Percentiles rank a stretch among this genome's conserved stretches.
Evolutionary conservation across 2,888 invertebrate species (phyloP).

Genomic region (Scaptomyza tumidula): DNA sequence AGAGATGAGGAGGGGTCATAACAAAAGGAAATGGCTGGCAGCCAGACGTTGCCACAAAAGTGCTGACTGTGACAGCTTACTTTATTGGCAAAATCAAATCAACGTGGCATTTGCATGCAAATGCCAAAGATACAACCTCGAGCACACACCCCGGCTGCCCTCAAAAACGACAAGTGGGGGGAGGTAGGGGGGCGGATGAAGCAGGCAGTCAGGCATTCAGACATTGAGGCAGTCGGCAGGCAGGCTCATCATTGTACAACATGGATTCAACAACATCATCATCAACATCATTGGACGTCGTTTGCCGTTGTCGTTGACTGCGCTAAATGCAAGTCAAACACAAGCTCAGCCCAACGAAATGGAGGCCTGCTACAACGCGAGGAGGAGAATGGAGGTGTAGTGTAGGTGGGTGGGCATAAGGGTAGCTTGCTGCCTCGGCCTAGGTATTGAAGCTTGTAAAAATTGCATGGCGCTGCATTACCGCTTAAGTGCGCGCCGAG

Average conservation of each 20-base stretch:
- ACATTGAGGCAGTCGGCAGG: conserved; percentile 1
- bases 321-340: conserved; percentile 77
- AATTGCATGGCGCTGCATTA: conserved; percentile 79
- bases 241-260: conserved; percentile 15
- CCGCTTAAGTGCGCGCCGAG: conserved; percentile 64
- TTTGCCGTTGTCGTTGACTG: conserved; percentile 51
- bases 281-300: conserved; percentile 32
- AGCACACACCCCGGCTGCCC: conserved; percentile 2
- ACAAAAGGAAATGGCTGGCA: conserved; percentile 57
- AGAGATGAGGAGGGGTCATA: conserved; percentile 11
- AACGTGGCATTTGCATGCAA: conserved; percentile 76
- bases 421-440: conserved; percentile 37
- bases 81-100: conserved; percentile 82
- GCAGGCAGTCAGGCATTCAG: conserved; percentile 4
- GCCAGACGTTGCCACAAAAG: conserved; percentile 69
- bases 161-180: conserved; percentile 1
- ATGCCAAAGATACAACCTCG: conserved; percentile 68
- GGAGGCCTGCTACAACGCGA: neutral
- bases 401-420: conserved; percentile 5
- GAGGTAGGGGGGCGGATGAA: neutral
- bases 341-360: conserved; percentile 49
- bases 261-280: conserved; percentile 19
- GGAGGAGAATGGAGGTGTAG: neutral
- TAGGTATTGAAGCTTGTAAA: conserved; percentile 79
- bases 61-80: conserved; percentile 82